Evolutionary conservation across 2,797 vertebrate species (phyloP).

Genomic region (Hapalemur alaotrensis): DNA sequence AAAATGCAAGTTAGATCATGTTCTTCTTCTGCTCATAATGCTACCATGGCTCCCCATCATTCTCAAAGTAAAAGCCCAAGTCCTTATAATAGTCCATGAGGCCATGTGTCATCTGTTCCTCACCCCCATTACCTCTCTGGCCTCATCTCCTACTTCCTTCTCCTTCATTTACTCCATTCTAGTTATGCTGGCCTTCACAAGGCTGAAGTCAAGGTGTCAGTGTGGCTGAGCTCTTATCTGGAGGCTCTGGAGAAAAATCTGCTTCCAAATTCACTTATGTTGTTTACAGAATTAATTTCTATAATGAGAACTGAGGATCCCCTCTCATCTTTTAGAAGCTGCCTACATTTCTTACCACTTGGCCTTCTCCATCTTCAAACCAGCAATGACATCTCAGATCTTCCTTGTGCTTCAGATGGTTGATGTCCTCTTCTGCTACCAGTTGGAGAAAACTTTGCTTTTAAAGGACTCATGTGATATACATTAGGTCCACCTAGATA

Average conservation of each 20-base stretch:
- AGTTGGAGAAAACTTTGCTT: background rate
- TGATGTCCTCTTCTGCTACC: background rate
- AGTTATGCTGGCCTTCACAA: background rate
- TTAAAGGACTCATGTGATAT: background rate
- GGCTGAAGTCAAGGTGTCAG: background rate
- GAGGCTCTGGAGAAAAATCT: background rate
- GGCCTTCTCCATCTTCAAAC: background rate
- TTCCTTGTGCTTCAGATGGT: background rate
- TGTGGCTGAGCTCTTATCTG: background rate
- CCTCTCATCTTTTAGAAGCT: background rate
- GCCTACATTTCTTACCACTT: background rate
- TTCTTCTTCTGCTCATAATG: background rate
- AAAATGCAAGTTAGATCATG: background rate
- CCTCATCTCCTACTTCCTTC: background rate
- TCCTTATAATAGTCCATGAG: background rate
- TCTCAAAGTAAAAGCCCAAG: background rate
- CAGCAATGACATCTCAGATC: background rate
- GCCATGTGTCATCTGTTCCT: background rate
- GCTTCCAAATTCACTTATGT: background rate
- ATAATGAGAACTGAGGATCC: background rate
- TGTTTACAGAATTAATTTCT: slow-evolving; percentile 5
- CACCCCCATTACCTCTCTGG: background rate
- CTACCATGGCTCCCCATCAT: background rate
- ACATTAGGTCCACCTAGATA: slow-evolving; percentile 6
- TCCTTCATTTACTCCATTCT: background rate